phyloP scores from a whole-genome alignment of 2,113 vertebrate genomes.

The Lates calcarifer region DNA sequence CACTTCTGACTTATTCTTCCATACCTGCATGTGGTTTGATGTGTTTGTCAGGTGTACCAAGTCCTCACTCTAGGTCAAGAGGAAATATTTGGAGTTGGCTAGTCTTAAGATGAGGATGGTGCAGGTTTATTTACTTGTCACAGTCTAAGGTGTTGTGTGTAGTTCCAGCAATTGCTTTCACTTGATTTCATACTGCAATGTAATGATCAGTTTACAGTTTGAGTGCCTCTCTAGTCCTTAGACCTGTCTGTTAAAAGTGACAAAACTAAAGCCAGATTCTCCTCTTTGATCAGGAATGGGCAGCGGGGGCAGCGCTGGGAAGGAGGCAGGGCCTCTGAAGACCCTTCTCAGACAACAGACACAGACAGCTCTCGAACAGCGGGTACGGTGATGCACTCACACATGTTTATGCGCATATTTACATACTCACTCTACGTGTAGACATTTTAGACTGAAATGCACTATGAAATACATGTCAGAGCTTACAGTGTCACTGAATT shows the following conservation, averaged over 20 bases:
- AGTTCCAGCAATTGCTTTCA: conserved; percentile 12
- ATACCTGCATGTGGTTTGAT: conserved; percentile 49
- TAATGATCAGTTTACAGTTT: conserved; percentile 10
- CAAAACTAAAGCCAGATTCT: conserved; percentile 47
- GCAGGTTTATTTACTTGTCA: conserved; percentile 3
- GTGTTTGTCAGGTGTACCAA: background rate
- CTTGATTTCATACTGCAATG: conserved; percentile 16
- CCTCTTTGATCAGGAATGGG: conserved; percentile 92
- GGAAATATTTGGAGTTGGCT: conserved; percentile 7
- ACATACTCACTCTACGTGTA: background rate
- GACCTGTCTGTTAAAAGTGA: conserved; percentile 25
- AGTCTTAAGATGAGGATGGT: conserved; percentile 1
- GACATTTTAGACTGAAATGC: conserved; percentile 17
- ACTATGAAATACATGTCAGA: background rate
- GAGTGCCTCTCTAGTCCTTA: conserved; percentile 14
- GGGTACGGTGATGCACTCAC: conserved; percentile 85
- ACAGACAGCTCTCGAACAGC: conserved; percentile 95
- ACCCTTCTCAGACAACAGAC: conserved; percentile 96
- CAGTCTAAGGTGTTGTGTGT: background rate
- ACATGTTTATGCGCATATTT: conserved; percentile 7
- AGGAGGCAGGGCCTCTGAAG: conserved; percentile 96
- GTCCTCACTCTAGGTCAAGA: background rate
- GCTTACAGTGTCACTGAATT: background rate
- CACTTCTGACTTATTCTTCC: conserved; percentile 2
- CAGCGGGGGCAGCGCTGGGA: conserved; percentile 96